These are phyloP conservation scores for Uropsilus gracilis DNA, from an alignment of 2,113 vertebrate genomes.

Conservation along the genomic window DNA sequence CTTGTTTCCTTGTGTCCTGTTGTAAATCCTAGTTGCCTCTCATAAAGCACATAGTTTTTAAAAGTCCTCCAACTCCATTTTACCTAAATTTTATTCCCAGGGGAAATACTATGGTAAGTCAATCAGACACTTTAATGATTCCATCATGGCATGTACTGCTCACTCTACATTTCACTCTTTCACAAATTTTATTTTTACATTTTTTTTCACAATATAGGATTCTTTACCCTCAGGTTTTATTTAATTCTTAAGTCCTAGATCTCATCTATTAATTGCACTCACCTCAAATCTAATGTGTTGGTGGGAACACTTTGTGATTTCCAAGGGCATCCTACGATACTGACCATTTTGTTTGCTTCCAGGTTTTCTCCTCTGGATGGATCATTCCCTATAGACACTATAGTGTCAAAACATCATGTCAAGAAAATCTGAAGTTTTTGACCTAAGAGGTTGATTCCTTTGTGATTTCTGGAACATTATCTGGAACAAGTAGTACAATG, in stretches of 20 bases:
- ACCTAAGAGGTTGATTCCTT: background rate
- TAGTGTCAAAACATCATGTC: background rate
- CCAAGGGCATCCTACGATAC: background rate
- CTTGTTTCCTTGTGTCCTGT: background rate
- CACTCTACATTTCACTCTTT: background rate
- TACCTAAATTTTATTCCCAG: constrained; percentile 62
- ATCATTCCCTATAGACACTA: background rate
- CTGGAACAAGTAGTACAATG: background rate
- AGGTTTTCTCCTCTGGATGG: background rate
- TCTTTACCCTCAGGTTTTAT: too few relatives aligned
- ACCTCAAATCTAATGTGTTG: background rate
- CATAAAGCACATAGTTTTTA: constrained; percentile 66
- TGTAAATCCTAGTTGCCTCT: constrained; percentile 14
- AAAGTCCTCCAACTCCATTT: constrained; percentile 38
- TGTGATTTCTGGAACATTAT: background rate
- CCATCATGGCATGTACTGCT: background rate
- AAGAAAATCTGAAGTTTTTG: background rate
- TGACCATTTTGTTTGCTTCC: background rate
- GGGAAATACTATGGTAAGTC: constrained; percentile 61
- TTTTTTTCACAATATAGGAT: too few relatives aligned
- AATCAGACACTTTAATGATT: constrained; percentile 44
- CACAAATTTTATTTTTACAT: too few relatives aligned
- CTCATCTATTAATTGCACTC: background rate
- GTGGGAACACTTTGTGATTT: background rate
- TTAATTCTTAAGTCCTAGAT: background rate